Evolutionary conservation across 2,113 vertebrate genomes (phyloP).

Genomic region (Sterna hirundo): DNA sequence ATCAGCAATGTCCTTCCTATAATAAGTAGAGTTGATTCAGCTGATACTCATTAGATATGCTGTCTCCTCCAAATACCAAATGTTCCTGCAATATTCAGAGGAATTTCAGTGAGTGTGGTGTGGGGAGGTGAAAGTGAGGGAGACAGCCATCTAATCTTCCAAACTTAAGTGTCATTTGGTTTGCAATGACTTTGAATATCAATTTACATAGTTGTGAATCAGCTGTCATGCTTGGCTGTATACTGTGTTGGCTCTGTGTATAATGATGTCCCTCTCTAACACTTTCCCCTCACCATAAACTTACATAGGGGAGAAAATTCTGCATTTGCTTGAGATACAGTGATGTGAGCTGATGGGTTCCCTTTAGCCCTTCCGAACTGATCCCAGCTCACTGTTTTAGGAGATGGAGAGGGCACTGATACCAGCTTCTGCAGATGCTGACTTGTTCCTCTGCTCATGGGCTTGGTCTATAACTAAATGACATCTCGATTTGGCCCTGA

Average conservation of each 20-base stretch:
- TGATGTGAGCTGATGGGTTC: background rate
- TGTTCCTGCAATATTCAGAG: constrained; percentile 26
- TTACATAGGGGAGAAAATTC: background rate
- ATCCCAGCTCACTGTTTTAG: background rate
- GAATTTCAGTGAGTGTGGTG: background rate
- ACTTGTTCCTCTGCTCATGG: background rate
- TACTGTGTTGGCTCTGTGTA: background rate
- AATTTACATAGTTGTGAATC: background rate
- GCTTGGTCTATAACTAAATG: background rate
- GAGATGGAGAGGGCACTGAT: background rate
- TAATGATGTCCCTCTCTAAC: background rate
- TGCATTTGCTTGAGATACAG: background rate
- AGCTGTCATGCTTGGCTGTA: background rate
- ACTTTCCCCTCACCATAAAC: background rate
- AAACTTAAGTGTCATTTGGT: background rate
- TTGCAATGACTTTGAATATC: background rate
- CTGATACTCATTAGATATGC: constrained; percentile 56
- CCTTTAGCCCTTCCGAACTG: background rate
- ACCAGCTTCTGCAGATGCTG: background rate
- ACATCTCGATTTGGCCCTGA: background rate
- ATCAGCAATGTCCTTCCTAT: constrained; percentile 52
- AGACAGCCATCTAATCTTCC: background rate
- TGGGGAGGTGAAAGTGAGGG: background rate
- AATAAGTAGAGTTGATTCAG: constrained; percentile 63
- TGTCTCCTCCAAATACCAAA: constrained; percentile 53